phyloP scores from a whole-genome alignment of 2,888 invertebrate genomes.

The Caenorhabditis imperialis region DNA sequence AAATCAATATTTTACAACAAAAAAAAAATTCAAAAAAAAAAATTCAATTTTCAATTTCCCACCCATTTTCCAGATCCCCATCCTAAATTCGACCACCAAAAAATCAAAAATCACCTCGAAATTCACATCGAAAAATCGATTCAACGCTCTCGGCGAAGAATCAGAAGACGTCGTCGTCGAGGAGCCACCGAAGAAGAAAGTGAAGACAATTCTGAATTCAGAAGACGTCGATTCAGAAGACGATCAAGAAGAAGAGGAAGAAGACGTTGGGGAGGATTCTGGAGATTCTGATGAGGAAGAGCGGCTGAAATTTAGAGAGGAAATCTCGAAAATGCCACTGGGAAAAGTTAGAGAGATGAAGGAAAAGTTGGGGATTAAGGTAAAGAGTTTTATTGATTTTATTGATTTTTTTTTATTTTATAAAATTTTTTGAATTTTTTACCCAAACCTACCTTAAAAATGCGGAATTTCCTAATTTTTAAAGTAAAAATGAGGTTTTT shows the following conservation, averaged over 20 bases:
- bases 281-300: constrained; percentile 48
- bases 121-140: constrained; percentile 6
- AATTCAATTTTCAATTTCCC: no score
- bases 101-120: constrained; percentile 5
- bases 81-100: constrained; percentile 23
- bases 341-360: constrained; percentile 67
- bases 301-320: constrained; percentile 52
- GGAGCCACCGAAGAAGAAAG: constrained; percentile 10
- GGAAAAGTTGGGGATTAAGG: constrained; percentile 68
- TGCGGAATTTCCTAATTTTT: no score
- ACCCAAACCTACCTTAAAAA: no score
- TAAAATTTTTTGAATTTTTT: no score
- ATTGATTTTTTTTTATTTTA: no score
- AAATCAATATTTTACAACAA: no score
- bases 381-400: no score
- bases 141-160: constrained; percentile 28
- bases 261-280: constrained; percentile 27
- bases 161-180: constrained; percentile 22
- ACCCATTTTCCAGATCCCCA: constrained; percentile 30
- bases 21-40: no score
- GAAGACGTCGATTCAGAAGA: constrained; percentile 41
- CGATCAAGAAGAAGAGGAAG: constrained; percentile 25
- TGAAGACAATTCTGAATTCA: constrained; percentile 11
- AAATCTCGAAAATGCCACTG: constrained; percentile 68
- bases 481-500: no score